A percentile compares a stretch with the other conserved stretches of the same genome.
Evolutionary conservation across 2,797 vertebrate genomes (phyloP).

Genomic region (Eulemur albifrons): DNA sequence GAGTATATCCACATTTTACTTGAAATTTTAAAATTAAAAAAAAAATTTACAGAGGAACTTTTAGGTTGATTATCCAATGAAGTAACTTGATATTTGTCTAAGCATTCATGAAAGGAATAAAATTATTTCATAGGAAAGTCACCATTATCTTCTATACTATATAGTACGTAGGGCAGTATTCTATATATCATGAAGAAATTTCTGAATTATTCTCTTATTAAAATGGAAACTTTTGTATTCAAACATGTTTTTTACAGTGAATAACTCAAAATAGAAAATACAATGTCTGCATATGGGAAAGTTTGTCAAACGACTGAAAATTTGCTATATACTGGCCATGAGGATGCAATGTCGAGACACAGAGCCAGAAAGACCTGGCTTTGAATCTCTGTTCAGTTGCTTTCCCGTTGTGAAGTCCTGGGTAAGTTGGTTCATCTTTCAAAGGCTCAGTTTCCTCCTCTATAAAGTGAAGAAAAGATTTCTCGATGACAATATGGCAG

Average conservation of each 20-base stretch:
- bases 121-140: background rate
- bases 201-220: slow-evolving; percentile 24
- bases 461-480: background rate
- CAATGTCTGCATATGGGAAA: background rate
- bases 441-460: background rate
- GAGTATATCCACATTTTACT: background rate
- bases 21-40: background rate
- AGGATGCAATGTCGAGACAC: background rate
- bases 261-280: slow-evolving; percentile 19
- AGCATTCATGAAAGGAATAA: background rate
- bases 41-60: background rate
- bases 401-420: background rate
- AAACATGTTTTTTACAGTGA: background rate
- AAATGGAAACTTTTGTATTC: slow-evolving; percentile 2
- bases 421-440: background rate
- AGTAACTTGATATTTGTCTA: background rate
- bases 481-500: background rate
- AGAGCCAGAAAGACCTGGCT: background rate
- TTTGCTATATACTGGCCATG: background rate
- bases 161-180: background rate
- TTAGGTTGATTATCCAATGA: background rate
- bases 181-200: background rate
- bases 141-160: background rate
- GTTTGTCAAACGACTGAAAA: background rate
- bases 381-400: background rate